phyloP scores from a whole-genome alignment of 2,797 vertebrate genomes.

The Anguilla pacifica region DNA sequence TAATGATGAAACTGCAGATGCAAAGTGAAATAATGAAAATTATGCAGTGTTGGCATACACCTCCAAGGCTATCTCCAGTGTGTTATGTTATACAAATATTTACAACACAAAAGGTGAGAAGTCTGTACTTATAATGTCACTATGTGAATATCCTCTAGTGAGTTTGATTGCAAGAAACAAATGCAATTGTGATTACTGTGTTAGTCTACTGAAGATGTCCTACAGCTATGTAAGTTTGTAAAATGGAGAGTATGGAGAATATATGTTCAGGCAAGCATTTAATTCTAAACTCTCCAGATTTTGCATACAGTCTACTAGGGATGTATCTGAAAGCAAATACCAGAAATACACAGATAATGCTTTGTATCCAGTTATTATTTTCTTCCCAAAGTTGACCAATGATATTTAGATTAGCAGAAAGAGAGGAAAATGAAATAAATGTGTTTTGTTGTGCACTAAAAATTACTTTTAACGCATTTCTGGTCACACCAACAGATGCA shows the following conservation, averaged over 20 bases:
- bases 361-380: not conserved
- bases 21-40: not conserved
- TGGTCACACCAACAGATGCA: not conserved
- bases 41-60: not conserved
- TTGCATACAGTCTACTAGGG: too few species aligned
- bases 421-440: not conserved
- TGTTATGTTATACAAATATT: not conserved
- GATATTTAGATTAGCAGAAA: not conserved
- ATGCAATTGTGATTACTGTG: too few species aligned
- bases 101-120: not conserved
- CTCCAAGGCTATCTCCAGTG: not conserved
- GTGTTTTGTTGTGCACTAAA: not conserved
- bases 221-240: too few species aligned
- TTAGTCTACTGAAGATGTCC: too few species aligned
- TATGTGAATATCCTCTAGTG: not conserved
- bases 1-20: too few species aligned
- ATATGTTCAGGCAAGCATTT: too few species aligned
- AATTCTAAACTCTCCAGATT: too few species aligned
- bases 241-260: too few species aligned
- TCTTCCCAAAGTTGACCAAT: not conserved
- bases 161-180: too few species aligned
- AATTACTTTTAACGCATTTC: not conserved
- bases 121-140: not conserved
- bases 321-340: too few species aligned
- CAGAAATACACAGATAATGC: too few species aligned